Evolutionary conservation across 1,140 invertebrate species (phyloP), one percentile per base, ranked within the genome.

Genomic region (Drosophila yakuba): DNA sequence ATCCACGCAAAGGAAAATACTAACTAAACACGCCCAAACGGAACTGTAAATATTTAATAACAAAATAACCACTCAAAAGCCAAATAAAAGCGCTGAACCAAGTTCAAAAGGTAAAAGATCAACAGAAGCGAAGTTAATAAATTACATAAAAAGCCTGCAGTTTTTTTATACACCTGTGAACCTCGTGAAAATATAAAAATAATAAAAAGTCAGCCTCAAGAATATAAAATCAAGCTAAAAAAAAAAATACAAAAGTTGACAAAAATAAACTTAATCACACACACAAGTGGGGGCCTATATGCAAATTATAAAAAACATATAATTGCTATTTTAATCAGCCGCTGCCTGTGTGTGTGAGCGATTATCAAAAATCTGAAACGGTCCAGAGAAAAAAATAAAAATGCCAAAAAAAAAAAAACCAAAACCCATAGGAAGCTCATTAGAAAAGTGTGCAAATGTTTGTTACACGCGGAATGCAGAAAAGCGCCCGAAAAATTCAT

Each of bases 261-360:
- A 76, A 86, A 86, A 86, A 86, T 86, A 86, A 86, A 88, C 75
- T 86, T 83, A 79, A 88, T 86, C 82, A 52, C 72, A 32, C 56
- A 55, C 60, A 64, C 32, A 58, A 38, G 54, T 56, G 59, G 44
- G 44, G 48, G 36, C 41, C 62, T 48, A 76, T 72, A 61, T 44
- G 69, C 50, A 56, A 39, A 79, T 52, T 57, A 55, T 48, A 39
- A 74, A 74, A 58, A 45, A 73, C 50, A 76, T 61, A 76, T 59
- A 63, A 77, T 72, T 52, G 67, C 54, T 78, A 80, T 80, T 71
- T 71, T 71, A 71, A 56, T 69, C 48, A 48, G 38, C 25, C 25
- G 20, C 25, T 76, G 35, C 43, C 20, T 51, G 43, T 62, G 51
- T 74, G 44, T 77, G 44, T 72, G 43, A 60, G 44, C 41, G 72